phyloP scores from a whole-genome alignment of 2,888 invertebrate genomes.

The Noctua janthina region DNA sequence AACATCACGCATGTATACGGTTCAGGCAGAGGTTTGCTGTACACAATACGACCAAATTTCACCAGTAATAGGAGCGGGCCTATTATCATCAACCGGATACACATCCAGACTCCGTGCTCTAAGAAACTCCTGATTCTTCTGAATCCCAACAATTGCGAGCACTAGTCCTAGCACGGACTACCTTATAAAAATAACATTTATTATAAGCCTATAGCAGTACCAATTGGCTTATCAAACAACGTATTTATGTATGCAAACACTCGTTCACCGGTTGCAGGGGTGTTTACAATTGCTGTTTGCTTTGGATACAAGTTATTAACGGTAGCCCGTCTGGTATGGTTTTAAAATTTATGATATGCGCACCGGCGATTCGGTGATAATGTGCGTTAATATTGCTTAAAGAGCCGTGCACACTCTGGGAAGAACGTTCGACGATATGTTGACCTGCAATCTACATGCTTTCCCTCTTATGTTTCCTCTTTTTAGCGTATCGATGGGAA shows the following conservation, averaged over 20 bases:
- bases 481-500: background rate
- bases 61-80: background rate
- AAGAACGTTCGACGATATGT: background rate
- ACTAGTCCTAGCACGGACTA: background rate
- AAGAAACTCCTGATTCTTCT: background rate
- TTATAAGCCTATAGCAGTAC: constrained; percentile 26
- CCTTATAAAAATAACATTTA: background rate
- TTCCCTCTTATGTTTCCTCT: background rate
- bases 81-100: no score
- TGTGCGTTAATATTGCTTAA: constrained; percentile 70
- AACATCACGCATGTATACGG: background rate
- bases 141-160: background rate
- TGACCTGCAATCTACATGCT: background rate
- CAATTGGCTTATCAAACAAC: constrained; percentile 63
- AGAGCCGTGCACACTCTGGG: background rate
- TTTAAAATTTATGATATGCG: constrained; percentile 82
- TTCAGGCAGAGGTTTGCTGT: background rate
- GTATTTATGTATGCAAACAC: constrained; percentile 76
- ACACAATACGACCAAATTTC: background rate
- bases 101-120: no score
- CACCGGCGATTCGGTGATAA: constrained; percentile 68
- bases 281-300: constrained; percentile 73
- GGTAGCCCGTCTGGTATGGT: constrained; percentile 66
- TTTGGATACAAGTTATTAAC: constrained; percentile 76
- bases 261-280: constrained; percentile 57